Percentiles rank a stretch among this genome's conserved stretches.
Conservation (phyloP, 1,140 invertebrate species). For the Thalassaphorura encarpata region DNA sequence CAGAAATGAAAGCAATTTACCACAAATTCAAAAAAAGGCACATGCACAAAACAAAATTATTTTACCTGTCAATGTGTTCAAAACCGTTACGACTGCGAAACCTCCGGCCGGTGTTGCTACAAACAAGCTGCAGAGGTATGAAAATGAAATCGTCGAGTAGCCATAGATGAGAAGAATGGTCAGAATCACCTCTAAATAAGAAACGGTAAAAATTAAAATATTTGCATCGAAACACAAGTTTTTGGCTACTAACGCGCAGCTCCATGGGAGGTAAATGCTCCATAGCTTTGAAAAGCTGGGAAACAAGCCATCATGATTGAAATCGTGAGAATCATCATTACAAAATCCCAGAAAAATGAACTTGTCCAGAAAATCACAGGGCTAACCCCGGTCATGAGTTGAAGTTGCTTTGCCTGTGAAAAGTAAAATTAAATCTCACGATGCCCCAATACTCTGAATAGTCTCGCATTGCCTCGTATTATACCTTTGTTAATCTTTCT, state of each 20-base stretch:
- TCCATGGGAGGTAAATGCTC: conserved; percentile 7
- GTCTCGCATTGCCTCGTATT: no score
- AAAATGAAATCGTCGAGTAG: conserved; percentile 21
- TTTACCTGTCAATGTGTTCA: conserved; percentile 14
- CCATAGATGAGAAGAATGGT: conserved; percentile 24
- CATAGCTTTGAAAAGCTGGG: conserved; percentile 19
- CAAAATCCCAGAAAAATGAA: conserved; percentile 60
- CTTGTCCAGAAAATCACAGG: conserved; percentile 58
- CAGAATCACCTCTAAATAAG: conserved; percentile 11
- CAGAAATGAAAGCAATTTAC: no score
- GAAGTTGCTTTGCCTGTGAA: conserved; percentile 57
- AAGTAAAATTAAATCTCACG: no score
- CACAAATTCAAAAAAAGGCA: no score
- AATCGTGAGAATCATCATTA: conserved; percentile 51
- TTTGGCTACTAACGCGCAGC: conserved; percentile 21
- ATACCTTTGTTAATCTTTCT: conserved; percentile 42
- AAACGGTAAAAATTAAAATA: neutral
- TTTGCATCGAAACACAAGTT: neutral
- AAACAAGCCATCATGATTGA: conserved; percentile 20
- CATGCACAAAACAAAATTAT: neutral
- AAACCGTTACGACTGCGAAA: conserved; percentile 16
- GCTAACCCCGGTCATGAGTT: conserved; percentile 65
- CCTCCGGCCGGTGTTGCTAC: conserved; percentile 13
- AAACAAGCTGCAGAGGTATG: conserved; percentile 22
- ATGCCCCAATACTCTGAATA: no score